Evolutionary conservation across 2,113 vertebrate species (phyloP).

Genomic region (Parus major): DNA sequence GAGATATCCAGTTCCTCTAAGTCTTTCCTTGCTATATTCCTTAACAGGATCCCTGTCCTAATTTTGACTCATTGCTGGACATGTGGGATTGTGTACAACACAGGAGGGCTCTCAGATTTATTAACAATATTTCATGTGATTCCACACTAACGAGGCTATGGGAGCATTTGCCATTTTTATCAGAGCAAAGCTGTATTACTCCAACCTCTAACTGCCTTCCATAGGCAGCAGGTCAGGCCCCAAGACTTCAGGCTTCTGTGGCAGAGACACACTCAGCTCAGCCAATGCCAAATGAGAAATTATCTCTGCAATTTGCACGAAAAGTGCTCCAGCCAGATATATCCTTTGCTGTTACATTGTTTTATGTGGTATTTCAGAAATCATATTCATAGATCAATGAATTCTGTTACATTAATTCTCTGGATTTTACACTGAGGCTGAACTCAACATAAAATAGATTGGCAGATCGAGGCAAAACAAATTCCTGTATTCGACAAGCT

Average conservation of each 20-base stretch:
- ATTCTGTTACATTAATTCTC: background rate
- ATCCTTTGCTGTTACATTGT: background rate
- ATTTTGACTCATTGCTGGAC: background rate
- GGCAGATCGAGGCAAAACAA: background rate
- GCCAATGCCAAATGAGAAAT: background rate
- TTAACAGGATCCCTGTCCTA: background rate
- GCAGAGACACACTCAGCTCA: background rate
- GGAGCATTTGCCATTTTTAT: background rate
- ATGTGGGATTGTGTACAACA: background rate
- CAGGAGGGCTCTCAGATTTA: background rate
- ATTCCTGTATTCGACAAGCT: constrained; percentile 46
- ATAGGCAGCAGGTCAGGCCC: background rate
- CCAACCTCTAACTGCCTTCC: background rate
- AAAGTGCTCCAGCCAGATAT: background rate
- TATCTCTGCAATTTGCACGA: background rate
- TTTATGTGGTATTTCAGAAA: background rate
- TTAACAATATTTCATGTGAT: background rate
- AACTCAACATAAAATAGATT: background rate
- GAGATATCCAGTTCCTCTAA: background rate
- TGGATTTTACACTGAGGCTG: background rate
- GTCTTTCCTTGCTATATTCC: background rate
- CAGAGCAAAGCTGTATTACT: background rate
- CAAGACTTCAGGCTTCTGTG: background rate
- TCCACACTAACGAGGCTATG: background rate
- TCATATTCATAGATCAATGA: background rate